Evolutionary conservation across 2,113 vertebrate species (phyloP).

Genomic region (Bucco capensis): DNA sequence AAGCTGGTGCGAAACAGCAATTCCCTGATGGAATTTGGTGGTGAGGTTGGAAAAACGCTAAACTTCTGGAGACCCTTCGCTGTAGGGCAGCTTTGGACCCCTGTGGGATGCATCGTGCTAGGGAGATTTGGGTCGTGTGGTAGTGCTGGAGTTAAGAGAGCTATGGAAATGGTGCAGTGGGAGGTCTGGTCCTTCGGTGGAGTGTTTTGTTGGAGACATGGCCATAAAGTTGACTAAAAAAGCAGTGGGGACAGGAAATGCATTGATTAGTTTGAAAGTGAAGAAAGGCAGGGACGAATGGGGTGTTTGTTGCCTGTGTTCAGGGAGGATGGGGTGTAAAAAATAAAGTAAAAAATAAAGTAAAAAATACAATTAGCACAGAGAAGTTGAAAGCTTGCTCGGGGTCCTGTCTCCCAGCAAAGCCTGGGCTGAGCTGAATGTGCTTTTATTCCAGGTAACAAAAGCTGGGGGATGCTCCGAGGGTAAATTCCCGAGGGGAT

Average conservation of each 20-base stretch:
- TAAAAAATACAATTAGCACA: background rate
- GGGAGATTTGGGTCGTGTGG: background rate
- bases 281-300: background rate
- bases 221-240: background rate
- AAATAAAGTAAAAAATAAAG: background rate
- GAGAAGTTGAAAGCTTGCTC: background rate
- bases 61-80: background rate
- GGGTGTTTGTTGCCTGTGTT: background rate
- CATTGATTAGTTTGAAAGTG: background rate
- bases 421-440: background rate
- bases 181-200: background rate
- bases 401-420: background rate
- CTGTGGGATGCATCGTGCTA: rapidly evolving
- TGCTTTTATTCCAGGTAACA: conserved; percentile 50
- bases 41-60: background rate
- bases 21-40: background rate
- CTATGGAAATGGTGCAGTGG: rapidly evolving
- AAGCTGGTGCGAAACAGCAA: background rate
- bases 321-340: background rate
- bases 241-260: background rate
- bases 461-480: conserved; percentile 3
- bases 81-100: background rate
- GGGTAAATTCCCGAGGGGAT: conserved; percentile 14
- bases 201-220: background rate
- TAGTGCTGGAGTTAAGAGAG: background rate